A percentile compares a stretch with the other conserved stretches of the same genome.
phyloP scores from a whole-genome alignment of 2,113 vertebrate genomes.

The Marmota flaviventris region DNA sequence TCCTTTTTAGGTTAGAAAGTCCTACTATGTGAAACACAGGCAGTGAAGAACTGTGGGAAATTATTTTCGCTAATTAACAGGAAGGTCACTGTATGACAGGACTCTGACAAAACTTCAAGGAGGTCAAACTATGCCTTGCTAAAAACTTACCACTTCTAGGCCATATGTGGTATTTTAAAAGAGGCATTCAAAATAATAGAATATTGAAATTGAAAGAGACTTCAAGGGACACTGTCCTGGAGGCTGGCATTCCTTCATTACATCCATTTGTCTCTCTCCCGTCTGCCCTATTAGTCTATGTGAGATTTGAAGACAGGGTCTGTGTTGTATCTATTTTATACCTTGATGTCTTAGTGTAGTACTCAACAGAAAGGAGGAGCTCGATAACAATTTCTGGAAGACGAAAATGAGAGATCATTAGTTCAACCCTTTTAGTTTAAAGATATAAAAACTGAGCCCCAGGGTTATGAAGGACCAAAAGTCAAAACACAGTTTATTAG shows the following conservation, averaged over 20 bases:
- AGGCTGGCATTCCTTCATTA: background rate
- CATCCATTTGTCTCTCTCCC: background rate
- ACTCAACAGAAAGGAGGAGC: background rate
- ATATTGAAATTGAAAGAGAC: background rate
- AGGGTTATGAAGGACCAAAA: constrained; percentile 3
- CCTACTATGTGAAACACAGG: background rate
- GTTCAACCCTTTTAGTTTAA: background rate
- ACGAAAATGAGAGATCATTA: constrained; percentile 22
- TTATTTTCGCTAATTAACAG: background rate
- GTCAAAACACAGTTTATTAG: background rate
- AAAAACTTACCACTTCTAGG: background rate
- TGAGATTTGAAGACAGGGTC: background rate
- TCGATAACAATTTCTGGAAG: background rate
- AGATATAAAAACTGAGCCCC: background rate
- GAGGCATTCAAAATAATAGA: constrained; percentile 16
- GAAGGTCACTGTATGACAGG: background rate
- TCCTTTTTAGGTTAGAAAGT: constrained; percentile 19
- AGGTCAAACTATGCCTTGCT: background rate
- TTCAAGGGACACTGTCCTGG: background rate
- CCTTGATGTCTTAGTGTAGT: background rate
- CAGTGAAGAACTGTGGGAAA: background rate
- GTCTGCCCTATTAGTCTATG: background rate
- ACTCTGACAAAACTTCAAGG: background rate
- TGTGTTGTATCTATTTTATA: background rate
- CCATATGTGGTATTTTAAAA: background rate